Base-by-base conservation (phyloP, 2,888 invertebrate species). In the Junonia oenone region DNA sequence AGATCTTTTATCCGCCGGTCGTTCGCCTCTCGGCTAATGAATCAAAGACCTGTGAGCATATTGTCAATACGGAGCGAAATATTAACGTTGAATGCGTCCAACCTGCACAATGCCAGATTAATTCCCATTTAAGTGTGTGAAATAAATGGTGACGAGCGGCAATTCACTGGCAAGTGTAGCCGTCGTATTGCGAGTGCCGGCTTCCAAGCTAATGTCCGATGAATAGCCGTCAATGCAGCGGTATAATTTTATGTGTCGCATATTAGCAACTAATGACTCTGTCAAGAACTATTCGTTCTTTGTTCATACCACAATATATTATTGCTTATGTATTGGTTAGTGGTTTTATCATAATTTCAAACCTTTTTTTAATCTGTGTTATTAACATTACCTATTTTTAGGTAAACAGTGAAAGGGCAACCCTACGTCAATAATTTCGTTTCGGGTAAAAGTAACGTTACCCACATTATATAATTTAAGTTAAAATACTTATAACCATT, bases 21-120 rank as follows among this genome's bases (percentile, higher is more conserved):
- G 76, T 88, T 89, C 76, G 78, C 85, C 86, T 76, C 63, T 71
- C 69, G 62, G 79, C 78, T 89, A 88, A 90, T 89, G 87, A 89
- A 87, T 88, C 86, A 78, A 80, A 80, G 75, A 75, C 74, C 76
- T 82, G 76, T 76, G 79, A 80, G 73, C 75, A 77, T 76, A 83
- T 84, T 85, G 82, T 81, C 85, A 87, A 87, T 86, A 81, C 76
- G 72, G 72, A 78, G 82, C 76, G 73, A 80, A 85, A 83, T 82
- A 84, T 85, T 79, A 81, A 81, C 72, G 74, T 72, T 73, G 72
- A 72, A 72, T 72, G 74, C 73, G 73, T 71, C 69, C 68, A 62
- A 68, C 60, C 56, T 63, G 69, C 73, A 84, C 81, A 85, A 86
- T 82, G 73, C 76, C 73, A 78, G 81, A 83, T 84, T 86, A 83